Base-by-base conservation (phyloP, 2,888 invertebrate genomes). In the Leptinotarsa tumamoca region DNA sequence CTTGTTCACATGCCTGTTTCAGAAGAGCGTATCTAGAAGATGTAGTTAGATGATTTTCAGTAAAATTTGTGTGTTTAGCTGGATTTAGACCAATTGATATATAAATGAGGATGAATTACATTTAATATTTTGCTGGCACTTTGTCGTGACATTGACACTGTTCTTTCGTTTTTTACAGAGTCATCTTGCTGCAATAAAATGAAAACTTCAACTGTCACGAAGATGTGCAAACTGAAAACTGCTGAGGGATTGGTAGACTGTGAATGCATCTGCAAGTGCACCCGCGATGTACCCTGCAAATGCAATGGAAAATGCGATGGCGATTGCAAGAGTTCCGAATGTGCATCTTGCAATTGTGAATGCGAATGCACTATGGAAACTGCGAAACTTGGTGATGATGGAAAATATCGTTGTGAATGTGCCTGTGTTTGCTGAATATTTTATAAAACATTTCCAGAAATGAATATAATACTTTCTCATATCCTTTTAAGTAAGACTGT, bases 211-310 rank as follows among this genome's bases (percentile, higher is more conserved):
- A 68, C 50, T 49, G 3, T 68, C 15, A 68, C 51, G 50, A 68
- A 68, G 50, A 43, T 52, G 21, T 72, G 72, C 68, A 67, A 52
- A 27, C n/a, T 72, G 21, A 68, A 43, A 66, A 67, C 72, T 7
- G 33, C 52, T n/a, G 72, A 72, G 17, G 72, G 72, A n/a, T 67
- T 68, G 33, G 58, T 72, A 27, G 72, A 72, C 14, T 72, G 72
- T 17, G 58, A 58, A 23, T 58, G 58, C 15, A 67, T 72, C 67
- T 72, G 72, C 58, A 58, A 58, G 27, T 58, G 58, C 58, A 58
- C 58, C 5, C 13, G 58, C 23, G 15, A 58, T 14, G 14, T 21
- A 18, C 58, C 14, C n/a, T 70, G 70, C 69, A 50, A 52, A 58
- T 54, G 54, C 56, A 58, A 69, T 33, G 21, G 58, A 23, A 21